Evolutionary conservation across 2,797 vertebrate species (phyloP).

Genomic region (Sebastes matsubarae): DNA sequence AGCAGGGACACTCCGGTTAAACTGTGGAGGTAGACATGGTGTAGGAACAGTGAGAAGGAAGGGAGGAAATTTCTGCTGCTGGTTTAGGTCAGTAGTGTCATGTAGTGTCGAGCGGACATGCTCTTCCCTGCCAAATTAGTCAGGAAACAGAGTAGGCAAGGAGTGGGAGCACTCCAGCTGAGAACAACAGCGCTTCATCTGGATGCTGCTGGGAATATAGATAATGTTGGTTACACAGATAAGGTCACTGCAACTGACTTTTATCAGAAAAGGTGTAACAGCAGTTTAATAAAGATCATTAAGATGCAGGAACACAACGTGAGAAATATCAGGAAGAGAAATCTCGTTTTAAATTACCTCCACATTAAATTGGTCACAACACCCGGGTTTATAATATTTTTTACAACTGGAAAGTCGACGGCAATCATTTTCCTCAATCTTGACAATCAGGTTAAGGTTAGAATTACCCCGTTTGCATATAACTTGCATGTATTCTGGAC

Average conservation of each 20-base stretch:
- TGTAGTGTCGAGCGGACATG: constrained; percentile 59
- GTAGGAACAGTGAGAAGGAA: constrained; percentile 45
- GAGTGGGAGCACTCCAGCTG: constrained; percentile 59
- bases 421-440: constrained; percentile 1
- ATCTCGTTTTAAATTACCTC: constrained; percentile 10
- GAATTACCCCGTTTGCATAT: not conserved
- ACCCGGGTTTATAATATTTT: not conserved
- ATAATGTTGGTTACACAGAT: constrained; percentile 61
- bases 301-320: constrained; percentile 30
- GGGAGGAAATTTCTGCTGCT: constrained; percentile 45
- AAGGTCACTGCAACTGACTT: constrained; percentile 59
- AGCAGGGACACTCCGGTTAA: constrained; percentile 23
- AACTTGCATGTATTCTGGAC: not conserved
- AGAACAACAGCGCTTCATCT: constrained; percentile 65
- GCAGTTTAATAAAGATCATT: constrained; percentile 49
- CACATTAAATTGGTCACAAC: not conserved
- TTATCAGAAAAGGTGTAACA: constrained; percentile 40
- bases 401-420: not conserved
- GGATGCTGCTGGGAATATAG: constrained; percentile 59
- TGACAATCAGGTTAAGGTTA: not conserved
- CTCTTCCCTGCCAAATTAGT: constrained; percentile 68
- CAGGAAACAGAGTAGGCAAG: constrained; percentile 56
- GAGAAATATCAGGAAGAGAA: constrained; percentile 18
- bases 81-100: constrained; percentile 67
- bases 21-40: constrained; percentile 9